Conservation (phyloP, 2,113 vertebrate species). For the Aramus guarauna region DNA sequence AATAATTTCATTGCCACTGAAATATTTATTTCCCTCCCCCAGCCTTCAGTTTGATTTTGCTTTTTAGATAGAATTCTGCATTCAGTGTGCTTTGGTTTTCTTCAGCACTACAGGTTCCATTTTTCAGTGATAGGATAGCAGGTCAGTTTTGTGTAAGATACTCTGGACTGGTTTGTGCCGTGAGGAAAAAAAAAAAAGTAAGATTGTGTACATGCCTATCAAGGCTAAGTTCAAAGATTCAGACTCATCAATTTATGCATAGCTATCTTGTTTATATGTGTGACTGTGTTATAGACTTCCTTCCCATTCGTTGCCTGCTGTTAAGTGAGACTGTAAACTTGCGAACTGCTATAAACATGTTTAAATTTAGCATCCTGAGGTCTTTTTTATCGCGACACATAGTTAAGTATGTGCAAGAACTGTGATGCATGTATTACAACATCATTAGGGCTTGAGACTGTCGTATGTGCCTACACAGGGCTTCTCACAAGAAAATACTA, state of each 20-base stretch:
- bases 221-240: background rate
- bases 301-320: background rate
- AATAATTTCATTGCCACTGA: background rate
- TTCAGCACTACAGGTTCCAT: background rate
- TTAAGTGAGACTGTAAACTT: background rate
- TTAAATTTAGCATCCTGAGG: background rate
- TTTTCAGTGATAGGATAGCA: background rate
- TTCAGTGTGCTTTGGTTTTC: background rate
- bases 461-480: background rate
- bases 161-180: background rate
- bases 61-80: background rate
- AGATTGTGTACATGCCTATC: background rate
- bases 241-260: background rate
- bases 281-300: background rate
- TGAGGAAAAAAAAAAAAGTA: background rate
- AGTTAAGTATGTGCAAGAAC: background rate
- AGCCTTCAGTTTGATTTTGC: background rate
- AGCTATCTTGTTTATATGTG: background rate
- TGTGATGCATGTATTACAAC: background rate
- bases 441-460: background rate
- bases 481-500: background rate
- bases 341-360: background rate
- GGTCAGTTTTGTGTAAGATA: background rate
- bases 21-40: slow-evolving; percentile 6
- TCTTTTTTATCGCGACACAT: background rate